Evolutionary conservation across 2,113 vertebrate species (phyloP), one percentile per base, ranked within the genome.

Genomic region (Mastomys natalensis): DNA sequence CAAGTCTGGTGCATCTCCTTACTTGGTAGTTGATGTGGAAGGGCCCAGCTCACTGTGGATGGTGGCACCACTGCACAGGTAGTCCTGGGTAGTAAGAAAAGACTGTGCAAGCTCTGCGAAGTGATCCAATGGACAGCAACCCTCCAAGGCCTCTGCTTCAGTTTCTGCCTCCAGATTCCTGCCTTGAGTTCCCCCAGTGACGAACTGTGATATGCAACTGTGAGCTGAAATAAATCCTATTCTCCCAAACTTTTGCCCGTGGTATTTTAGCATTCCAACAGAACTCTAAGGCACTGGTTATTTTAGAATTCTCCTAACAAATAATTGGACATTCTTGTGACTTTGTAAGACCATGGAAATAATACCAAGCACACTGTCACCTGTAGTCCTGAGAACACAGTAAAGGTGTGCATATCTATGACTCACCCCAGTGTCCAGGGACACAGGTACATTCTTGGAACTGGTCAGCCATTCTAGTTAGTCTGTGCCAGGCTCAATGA

Each of bases 271-370:
- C 4, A 85, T 26, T 58, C 22, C 53, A 62, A 84, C 0, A 85
- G 58, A 64, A 64, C 81, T 19, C 81, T 43, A 85, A 64, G 24
- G 31, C 58, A 45, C 82, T 34, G 78, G 60, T 60, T 93, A 45
- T 82, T 90, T 76, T 60, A n/a, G 43, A 93, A 93, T 21, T 97
- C 85, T 68, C 64, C 64, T 64, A 55, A 90, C 13, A 93, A 55
- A 66, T 31, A 91, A 81, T 40, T 93, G 11, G 15, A 74, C 93
- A 85, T 87, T 80, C 26, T 91, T 76, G 11, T 88, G 29, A 80
- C 70, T 72, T 48, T 94, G 3, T 45, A 97, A 87, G 45, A 87
- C 1, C 40, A 48, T 77, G 58, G 62, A 93, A 62, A 66, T 86
- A 88, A n/a, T 89, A 74, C 37, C 34, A 88, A 81, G 72, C 22